Evolutionary conservation across 2,797 vertebrate species (phyloP).

Genomic region (Ispidina picta): DNA sequence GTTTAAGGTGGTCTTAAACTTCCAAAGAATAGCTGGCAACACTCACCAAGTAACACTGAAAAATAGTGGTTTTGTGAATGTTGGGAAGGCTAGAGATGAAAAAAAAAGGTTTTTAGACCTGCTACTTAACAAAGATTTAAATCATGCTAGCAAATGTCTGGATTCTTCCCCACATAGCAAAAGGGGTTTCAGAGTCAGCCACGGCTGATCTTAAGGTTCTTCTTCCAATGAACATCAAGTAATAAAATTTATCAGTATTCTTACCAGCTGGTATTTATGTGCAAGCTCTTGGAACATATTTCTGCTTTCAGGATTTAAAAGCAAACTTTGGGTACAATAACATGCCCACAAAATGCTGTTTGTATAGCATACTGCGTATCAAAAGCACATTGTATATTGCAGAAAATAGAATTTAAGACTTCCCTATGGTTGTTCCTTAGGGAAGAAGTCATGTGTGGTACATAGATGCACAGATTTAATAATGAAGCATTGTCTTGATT

Average conservation of each 20-base stretch:
- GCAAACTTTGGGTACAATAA: constrained; percentile 19
- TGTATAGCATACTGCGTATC: background rate
- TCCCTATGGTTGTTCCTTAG: background rate
- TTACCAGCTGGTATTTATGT: constrained; percentile 38
- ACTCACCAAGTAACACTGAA: background rate
- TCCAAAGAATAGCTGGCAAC: background rate
- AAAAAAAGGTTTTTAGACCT: background rate
- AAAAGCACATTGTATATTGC: background rate
- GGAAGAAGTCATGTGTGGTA: constrained; percentile 1
- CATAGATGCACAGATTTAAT: constrained; percentile 6
- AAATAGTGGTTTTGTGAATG: background rate
- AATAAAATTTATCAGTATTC: constrained; percentile 11
- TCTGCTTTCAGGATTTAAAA: constrained; percentile 13
- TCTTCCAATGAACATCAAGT: background rate
- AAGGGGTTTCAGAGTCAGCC: background rate
- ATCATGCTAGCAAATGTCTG: background rate
- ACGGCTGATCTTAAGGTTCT: background rate
- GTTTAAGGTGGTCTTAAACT: background rate
- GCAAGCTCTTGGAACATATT: background rate
- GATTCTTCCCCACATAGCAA: background rate
- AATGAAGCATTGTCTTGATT: background rate
- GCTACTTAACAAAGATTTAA: background rate
- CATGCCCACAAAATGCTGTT: background rate
- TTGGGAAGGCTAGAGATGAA: background rate
- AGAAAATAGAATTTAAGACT: background rate